Base-by-base conservation (phyloP, 2,113 vertebrate species). In the Thermophis baileyi region DNA sequence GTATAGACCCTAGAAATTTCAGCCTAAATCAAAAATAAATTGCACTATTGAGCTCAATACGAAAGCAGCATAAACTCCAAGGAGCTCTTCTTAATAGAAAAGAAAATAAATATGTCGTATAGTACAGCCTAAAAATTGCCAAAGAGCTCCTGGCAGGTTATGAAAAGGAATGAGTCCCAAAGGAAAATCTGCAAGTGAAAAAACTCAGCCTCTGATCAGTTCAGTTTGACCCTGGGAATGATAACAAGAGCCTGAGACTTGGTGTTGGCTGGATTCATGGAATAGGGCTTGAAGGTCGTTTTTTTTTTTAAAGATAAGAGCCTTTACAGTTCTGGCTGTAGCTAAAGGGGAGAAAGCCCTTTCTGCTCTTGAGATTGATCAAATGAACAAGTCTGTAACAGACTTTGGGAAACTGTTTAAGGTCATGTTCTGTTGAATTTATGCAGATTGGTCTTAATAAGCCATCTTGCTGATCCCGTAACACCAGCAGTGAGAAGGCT, bases 131-230 rank as follows among this genome's bases (percentile, higher is more conserved):
- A 74, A 85, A 89, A 51, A 85, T 51, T 3, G 35, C 50, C 90
- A 89, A 93, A 91, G 87, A 89, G 53, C 51, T 91, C 90, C 87
- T 93, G 90, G 24, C 50, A 91, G 63, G 85, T 47, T 24, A 89
- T 57, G 63, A 89, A 50, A 54, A 57, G 44, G 53, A 89, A 91
- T 89, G 87, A 85, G 16, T 63, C 93, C n/a, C 24, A 16, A 63
- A 50, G 53, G 51, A 85, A 88, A 88, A 50, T 10, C 24, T 46
- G 87, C 46, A 91, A 86, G 89, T 53, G 87, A 91, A 85, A 91
- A 93, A 85, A 74, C 46, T 44, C 46, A 89, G 74, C 30, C 85
- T 91, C 69, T 91, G 87, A 54, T 35, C 53, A 63, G 46, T 63
- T 88, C 88, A 55, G 89, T 89, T 91, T 51, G 63, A 91, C 85